A percentile compares a stretch with the other conserved stretches of the same genome.
Evolutionary conservation across 2,113 vertebrate species (phyloP).

Genomic region (Cinclus cinclus): DNA sequence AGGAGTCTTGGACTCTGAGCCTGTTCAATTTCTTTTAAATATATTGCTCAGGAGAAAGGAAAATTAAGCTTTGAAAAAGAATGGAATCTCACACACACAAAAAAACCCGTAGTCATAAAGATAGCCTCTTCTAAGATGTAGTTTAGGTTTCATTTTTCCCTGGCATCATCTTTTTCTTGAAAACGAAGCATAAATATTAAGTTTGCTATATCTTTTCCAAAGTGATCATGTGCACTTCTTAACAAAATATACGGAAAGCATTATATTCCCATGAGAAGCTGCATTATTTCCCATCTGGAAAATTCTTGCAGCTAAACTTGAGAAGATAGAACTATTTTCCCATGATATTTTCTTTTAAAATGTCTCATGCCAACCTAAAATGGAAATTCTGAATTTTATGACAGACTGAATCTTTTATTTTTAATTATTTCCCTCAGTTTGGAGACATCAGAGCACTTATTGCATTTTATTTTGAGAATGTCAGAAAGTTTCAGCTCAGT

Average conservation of each 20-base stretch:
- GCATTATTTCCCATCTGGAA: constrained; percentile 38
- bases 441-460: not conserved
- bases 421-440: not conserved
- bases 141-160: not conserved
- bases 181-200: not conserved
- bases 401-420: not conserved
- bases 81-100: not conserved
- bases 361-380: not conserved
- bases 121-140: not conserved
- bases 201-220: not conserved
- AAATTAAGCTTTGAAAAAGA: not conserved
- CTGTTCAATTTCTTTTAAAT: not conserved
- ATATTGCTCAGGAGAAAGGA: not conserved
- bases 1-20: not conserved
- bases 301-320: not conserved
- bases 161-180: not conserved
- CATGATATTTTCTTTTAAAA: not conserved
- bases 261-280: not conserved
- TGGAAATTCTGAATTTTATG: not conserved
- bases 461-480: constrained; percentile 10
- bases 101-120: not conserved
- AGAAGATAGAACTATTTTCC: not conserved
- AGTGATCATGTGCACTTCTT: not conserved
- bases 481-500: not conserved
- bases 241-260: not conserved